These are phyloP conservation scores for Heliothis peltigera DNA, from an alignment of 2,888 invertebrate genomes.

Conservation along the genomic window DNA sequence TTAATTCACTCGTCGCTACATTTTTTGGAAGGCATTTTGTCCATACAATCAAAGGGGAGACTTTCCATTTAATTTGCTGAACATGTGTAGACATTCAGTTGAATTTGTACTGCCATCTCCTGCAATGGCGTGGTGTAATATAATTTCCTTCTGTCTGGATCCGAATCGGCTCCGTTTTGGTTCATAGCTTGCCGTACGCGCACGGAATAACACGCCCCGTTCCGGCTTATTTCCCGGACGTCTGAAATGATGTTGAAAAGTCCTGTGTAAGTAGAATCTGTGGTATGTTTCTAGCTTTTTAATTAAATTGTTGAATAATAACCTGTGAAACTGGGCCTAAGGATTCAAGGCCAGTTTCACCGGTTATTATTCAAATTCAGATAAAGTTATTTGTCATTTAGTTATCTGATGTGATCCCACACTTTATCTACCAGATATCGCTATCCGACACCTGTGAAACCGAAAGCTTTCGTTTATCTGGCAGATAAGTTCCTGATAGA, in stretches of 20 bases:
- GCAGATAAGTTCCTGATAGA: too few species aligned
- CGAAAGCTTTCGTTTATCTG: too few species aligned
- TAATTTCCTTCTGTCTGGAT: constrained; percentile 40
- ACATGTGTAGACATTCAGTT: constrained; percentile 18
- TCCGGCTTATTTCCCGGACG: constrained; percentile 32
- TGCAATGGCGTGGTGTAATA: constrained; percentile 23
- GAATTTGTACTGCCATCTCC: constrained; percentile 15
- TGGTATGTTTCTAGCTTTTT: background rate
- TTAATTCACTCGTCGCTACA: background rate
- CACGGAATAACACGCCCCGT: constrained; percentile 12
- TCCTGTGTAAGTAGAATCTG: constrained; percentile 23
- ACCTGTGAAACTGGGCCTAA: too few species aligned
- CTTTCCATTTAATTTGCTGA: constrained; percentile 15
- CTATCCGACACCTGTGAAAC: too few species aligned
- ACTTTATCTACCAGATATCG: too few species aligned
- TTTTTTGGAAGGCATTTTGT: background rate
- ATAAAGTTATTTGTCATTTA: too few species aligned
- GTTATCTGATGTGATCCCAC: too few species aligned
- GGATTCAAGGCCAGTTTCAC: too few species aligned
- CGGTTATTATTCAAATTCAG: too few species aligned
- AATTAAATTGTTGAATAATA: too few species aligned
- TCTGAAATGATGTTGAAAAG: constrained; percentile 24
- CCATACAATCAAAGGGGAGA: background rate
- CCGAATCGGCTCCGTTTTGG: constrained; percentile 8
- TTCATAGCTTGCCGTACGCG: constrained; percentile 27